phyloP scores from a whole-genome alignment of 1,140 invertebrate genomes.

The Dreissena rostriformis region DNA sequence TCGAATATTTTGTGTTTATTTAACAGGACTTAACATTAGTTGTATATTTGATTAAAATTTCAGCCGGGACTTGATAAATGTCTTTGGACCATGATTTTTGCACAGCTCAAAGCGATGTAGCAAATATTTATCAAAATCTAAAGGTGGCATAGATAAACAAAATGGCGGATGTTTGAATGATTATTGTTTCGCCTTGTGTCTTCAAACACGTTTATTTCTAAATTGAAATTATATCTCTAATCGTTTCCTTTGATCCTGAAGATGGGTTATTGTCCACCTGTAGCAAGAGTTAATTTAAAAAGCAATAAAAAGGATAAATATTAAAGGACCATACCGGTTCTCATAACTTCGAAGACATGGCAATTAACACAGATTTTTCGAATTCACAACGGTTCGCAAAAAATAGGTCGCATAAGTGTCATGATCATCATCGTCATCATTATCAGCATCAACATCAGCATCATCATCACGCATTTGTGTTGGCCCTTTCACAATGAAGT shows the following conservation, averaged over 20 bases:
- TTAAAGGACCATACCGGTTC: too few relatives aligned
- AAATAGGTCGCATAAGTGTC: too few relatives aligned
- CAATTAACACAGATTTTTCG: too few relatives aligned
- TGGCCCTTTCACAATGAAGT: too few relatives aligned
- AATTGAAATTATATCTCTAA: slow-evolving; percentile 49
- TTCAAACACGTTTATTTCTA: slow-evolving; percentile 17
- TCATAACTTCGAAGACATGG: too few relatives aligned
- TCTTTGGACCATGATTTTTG: background rate
- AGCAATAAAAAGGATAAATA: too few relatives aligned
- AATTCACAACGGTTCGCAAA: too few relatives aligned
- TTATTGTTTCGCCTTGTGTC: slow-evolving; percentile 27
- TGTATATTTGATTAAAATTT: slow-evolving; percentile 50
- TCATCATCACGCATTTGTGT: too few relatives aligned
- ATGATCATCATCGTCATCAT: too few relatives aligned
- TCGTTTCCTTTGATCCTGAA: slow-evolving; percentile 21
- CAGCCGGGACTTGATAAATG: slow-evolving; percentile 46
- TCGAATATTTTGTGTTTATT: slow-evolving; percentile 46
- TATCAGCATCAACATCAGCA: too few relatives aligned
- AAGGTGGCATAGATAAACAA: slow-evolving; percentile 22
- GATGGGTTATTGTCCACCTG: too few relatives aligned
- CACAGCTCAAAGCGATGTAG: slow-evolving; percentile 22
- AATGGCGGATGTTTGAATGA: slow-evolving; percentile 36
- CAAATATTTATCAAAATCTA: slow-evolving; percentile 49
- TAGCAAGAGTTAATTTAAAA: too few relatives aligned
- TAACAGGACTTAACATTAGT: slow-evolving; percentile 33